Conservation (phyloP, 2,797 vertebrate species). For the Nyctibius grandis region DNA sequence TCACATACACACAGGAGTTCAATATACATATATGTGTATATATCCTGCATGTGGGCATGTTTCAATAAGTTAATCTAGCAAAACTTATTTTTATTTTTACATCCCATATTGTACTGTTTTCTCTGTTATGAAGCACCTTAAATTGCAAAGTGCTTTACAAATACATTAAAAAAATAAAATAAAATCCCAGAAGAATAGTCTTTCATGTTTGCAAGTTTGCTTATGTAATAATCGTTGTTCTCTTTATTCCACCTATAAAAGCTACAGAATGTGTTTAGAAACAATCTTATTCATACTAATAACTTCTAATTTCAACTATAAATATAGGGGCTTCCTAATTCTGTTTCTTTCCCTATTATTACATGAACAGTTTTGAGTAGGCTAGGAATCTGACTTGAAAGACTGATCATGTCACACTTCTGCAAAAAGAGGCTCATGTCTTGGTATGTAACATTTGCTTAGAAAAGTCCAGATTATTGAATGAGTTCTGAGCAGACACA, state of each 20-base stretch:
- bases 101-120: slow-evolving; percentile 61
- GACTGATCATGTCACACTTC: not conserved
- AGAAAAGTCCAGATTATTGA: not conserved
- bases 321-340: slow-evolving; percentile 28
- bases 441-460: slow-evolving; percentile 1
- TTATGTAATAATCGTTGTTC: slow-evolving; percentile 48
- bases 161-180: slow-evolving; percentile 66
- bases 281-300: not conserved
- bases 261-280: slow-evolving; percentile 42
- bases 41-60: slow-evolving; percentile 62
- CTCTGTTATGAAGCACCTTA: slow-evolving; percentile 63
- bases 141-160: slow-evolving; percentile 58
- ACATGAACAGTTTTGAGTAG: slow-evolving; percentile 22
- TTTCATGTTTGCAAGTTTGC: slow-evolving; percentile 63
- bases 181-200: slow-evolving; percentile 63
- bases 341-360: slow-evolving; percentile 24
- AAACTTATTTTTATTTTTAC: slow-evolving; percentile 64
- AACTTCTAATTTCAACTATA: slow-evolving; percentile 2
- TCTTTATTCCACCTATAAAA: slow-evolving; percentile 47
- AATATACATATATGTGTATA: slow-evolving; percentile 59
- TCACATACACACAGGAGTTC: slow-evolving; percentile 61
- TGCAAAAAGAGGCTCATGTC: slow-evolving; percentile 8
- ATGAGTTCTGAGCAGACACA: not conserved
- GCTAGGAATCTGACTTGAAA: slow-evolving; percentile 25
- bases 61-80: slow-evolving; percentile 57